phyloP scores from a whole-genome alignment of 2,888 invertebrate genomes.

The Caradrina clavipalpis region DNA sequence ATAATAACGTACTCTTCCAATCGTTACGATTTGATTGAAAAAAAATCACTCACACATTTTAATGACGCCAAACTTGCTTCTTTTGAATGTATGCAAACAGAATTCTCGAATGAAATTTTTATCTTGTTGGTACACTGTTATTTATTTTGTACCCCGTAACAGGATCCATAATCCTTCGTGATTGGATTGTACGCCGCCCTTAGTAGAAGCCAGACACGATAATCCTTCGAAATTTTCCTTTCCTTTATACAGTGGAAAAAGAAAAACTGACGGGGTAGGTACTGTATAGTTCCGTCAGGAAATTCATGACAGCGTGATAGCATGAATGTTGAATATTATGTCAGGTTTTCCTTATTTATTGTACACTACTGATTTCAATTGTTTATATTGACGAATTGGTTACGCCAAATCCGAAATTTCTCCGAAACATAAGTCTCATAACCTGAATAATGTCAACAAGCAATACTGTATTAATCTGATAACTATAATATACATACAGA shows the following conservation, averaged over 20 bases:
- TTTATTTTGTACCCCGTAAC: conserved; percentile 52
- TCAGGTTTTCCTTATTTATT: conserved; percentile 26
- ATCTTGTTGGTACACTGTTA: conserved; percentile 31
- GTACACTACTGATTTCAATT: conserved; percentile 24
- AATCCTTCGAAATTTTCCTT: conserved; percentile 39
- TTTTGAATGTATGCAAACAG: conserved; percentile 13
- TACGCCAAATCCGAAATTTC: conserved; percentile 55
- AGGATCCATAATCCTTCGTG: conserved; percentile 55
- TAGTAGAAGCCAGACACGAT: conserved; percentile 44
- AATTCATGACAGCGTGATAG: conserved; percentile 11
- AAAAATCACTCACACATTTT: conserved; percentile 17
- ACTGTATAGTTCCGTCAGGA: conserved; percentile 14
- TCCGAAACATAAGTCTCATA: conserved; percentile 52
- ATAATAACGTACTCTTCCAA: conserved; percentile 17
- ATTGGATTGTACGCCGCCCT: conserved; percentile 62
- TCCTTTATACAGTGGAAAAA: conserved; percentile 31
- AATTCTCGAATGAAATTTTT: conserved; percentile 24
- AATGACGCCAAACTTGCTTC: conserved; percentile 14
- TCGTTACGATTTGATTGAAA: conserved; percentile 28
- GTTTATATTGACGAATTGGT: conserved; percentile 33
- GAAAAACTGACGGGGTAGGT: conserved; percentile 10
- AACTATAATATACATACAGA: conserved; percentile 59
- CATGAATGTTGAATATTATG: conserved; percentile 23
- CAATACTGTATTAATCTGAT: conserved; percentile 65
- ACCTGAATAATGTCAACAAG: conserved; percentile 59